Evolutionary conservation across 2,113 vertebrate genomes (phyloP).

Genomic region (Prionailurus viverrinus): DNA sequence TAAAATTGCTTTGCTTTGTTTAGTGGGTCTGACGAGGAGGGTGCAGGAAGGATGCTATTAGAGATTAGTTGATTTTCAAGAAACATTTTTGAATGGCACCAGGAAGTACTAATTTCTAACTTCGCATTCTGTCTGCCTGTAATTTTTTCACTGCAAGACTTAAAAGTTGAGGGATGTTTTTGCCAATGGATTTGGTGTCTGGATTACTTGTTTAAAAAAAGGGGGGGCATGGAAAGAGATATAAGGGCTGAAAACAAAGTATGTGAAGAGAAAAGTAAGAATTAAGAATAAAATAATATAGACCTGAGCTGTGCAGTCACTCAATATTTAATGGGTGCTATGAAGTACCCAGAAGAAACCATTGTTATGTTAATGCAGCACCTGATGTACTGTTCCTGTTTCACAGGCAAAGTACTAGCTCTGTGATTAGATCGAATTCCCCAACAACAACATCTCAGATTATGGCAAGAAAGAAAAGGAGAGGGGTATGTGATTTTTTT

Average conservation of each 20-base stretch:
- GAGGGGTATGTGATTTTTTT: slow-evolving; percentile 89
- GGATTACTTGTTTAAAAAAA: not conserved
- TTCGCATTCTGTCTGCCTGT: not conserved
- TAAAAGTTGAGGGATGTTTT: slow-evolving; percentile 44
- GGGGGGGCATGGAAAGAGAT: not conserved
- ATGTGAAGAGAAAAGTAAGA: slow-evolving; percentile 51
- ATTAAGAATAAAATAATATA: slow-evolving; percentile 52
- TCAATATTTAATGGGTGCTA: not conserved
- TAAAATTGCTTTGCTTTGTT: slow-evolving; percentile 52
- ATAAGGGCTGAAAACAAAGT: slow-evolving; percentile 4
- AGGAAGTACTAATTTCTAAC: slow-evolving; percentile 15
- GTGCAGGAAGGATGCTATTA: not conserved
- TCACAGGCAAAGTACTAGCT: slow-evolving; percentile 89
- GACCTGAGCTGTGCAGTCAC: not conserved
- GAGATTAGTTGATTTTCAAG: slow-evolving; percentile 45
- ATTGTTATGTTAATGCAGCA: slow-evolving; percentile 60
- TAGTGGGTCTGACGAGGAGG: not conserved
- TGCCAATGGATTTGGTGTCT: not conserved
- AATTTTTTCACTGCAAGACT: slow-evolving; percentile 49
- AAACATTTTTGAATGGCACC: slow-evolving; percentile 45
- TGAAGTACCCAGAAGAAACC: slow-evolving; percentile 47
- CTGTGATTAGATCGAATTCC: slow-evolving; percentile 92
- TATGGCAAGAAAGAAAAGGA: slow-evolving; percentile 96
- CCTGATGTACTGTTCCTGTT: slow-evolving; percentile 83
- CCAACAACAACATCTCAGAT: slow-evolving; percentile 95